phyloP scores from a whole-genome alignment of 2,113 vertebrate genomes.

The Silurus asotus region DNA sequence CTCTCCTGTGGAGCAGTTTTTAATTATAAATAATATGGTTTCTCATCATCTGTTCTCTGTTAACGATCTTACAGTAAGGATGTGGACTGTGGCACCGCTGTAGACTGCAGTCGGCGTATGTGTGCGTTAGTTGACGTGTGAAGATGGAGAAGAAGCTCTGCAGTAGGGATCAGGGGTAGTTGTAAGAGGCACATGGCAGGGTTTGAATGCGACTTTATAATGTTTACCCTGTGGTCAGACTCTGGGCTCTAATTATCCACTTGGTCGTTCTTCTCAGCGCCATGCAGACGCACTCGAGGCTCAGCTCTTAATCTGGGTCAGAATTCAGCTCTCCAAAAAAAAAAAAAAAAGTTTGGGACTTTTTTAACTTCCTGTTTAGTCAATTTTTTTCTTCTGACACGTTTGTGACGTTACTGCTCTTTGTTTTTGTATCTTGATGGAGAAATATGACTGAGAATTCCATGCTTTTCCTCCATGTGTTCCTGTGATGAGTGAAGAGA shows the following conservation, averaged over 20 bases:
- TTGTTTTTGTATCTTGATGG: background rate
- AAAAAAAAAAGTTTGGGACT: slow-evolving; percentile 19
- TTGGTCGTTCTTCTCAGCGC: slow-evolving; percentile 52
- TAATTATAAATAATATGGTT: too few species aligned
- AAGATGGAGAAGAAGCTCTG: too few species aligned
- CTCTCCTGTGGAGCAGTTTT: too few species aligned
- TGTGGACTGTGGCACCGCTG: background rate
- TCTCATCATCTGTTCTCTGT: background rate
- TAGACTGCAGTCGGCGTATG: too few species aligned
- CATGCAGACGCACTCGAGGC: slow-evolving; percentile 49
- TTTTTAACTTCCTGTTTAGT: slow-evolving; percentile 19
- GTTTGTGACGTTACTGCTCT: slow-evolving; percentile 37
- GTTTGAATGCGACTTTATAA: slow-evolving; percentile 49
- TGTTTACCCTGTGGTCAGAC: slow-evolving; percentile 57
- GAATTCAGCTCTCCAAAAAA: background rate
- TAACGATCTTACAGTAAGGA: background rate
- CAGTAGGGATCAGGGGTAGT: background rate
- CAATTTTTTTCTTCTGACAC: slow-evolving; percentile 14
- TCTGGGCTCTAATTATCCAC: slow-evolving; percentile 56
- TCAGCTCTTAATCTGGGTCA: slow-evolving; percentile 57
- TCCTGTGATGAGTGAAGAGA: background rate
- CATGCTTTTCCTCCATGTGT: background rate
- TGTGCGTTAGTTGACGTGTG: background rate
- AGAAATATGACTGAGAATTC: background rate
- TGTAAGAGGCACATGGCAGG: slow-evolving; percentile 29